These are phyloP conservation scores for Scrobipalpa atriplicella DNA, from an alignment of 2,888 invertebrate genomes.

Conservation along the genomic window DNA sequence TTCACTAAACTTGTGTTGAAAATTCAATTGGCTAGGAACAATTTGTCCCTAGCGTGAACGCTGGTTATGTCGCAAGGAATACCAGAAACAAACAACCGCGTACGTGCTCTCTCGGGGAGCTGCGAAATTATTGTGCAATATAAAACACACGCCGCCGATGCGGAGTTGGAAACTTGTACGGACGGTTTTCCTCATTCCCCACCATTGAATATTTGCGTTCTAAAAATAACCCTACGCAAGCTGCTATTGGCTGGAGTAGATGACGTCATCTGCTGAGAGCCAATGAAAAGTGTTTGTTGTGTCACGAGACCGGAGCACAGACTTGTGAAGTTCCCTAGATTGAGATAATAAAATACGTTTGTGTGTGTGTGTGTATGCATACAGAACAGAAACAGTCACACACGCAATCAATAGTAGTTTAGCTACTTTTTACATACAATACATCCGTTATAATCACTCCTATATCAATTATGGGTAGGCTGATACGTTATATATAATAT, in stretches of 20 bases:
- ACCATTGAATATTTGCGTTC: slow-evolving; percentile 59
- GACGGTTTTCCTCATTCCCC: slow-evolving; percentile 74
- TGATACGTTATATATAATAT: too few species aligned
- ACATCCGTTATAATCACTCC: too few species aligned
- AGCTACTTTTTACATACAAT: too few species aligned
- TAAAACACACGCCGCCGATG: slow-evolving; percentile 66
- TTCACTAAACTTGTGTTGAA: neutral
- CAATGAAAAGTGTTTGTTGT: slow-evolving; percentile 50
- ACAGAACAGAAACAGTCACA: neutral
- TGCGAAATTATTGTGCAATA: slow-evolving; percentile 76
- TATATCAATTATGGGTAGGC: too few species aligned
- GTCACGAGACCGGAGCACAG: slow-evolving; percentile 64
- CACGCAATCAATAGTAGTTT: too few species aligned
- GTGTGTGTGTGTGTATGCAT: neutral
- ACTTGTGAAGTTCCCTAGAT: slow-evolving; percentile 6
- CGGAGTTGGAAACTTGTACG: slow-evolving; percentile 47
- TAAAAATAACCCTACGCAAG: slow-evolving; percentile 66
- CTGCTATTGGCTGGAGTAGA: slow-evolving; percentile 57
- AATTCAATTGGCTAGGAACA: slow-evolving; percentile 26
- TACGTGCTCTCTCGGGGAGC: slow-evolving; percentile 57
- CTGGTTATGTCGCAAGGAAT: slow-evolving; percentile 12
- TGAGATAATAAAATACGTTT: neutral
- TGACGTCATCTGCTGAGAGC: slow-evolving; percentile 66
- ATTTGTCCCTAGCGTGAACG: slow-evolving; percentile 2
- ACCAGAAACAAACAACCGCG: slow-evolving; percentile 26